A percentile compares a stretch with the other conserved stretches of the same genome.
phyloP scores from a whole-genome alignment of 2,113 vertebrate species.

The Acinonyx jubatus region DNA sequence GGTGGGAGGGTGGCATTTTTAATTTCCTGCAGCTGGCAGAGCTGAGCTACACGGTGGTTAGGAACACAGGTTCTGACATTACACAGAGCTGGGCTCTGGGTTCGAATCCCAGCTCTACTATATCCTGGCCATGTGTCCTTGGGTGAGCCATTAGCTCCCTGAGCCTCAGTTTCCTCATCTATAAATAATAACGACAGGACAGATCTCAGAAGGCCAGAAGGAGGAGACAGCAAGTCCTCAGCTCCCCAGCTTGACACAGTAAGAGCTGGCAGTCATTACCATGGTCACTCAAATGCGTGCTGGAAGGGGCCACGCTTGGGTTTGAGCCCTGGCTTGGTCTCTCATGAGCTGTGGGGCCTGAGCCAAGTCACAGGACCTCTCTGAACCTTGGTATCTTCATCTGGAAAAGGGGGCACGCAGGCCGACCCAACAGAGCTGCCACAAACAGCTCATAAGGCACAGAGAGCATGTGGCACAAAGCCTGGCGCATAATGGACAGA shows the following conservation, averaged over 20 bases:
- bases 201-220: neutral
- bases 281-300: neutral
- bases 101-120: neutral
- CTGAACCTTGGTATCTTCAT: constrained; percentile 31
- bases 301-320: neutral
- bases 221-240: neutral
- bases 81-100: neutral
- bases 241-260: neutral
- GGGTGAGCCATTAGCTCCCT: neutral
- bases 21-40: constrained; percentile 26
- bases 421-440: neutral
- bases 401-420: neutral
- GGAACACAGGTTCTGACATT: neutral
- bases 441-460: neutral
- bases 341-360: neutral
- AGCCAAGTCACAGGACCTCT: constrained; percentile 14
- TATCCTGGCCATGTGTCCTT: neutral
- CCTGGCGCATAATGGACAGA: neutral
- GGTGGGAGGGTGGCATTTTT: neutral
- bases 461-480: neutral
- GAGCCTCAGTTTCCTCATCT: neutral
- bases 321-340: neutral
- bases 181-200: neutral
- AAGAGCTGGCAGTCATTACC: no score
- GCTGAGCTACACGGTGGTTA: neutral